These are phyloP conservation scores for Leptopilina drosophilae DNA, from an alignment of 2,888 invertebrate genomes.

Conservation along the genomic window DNA sequence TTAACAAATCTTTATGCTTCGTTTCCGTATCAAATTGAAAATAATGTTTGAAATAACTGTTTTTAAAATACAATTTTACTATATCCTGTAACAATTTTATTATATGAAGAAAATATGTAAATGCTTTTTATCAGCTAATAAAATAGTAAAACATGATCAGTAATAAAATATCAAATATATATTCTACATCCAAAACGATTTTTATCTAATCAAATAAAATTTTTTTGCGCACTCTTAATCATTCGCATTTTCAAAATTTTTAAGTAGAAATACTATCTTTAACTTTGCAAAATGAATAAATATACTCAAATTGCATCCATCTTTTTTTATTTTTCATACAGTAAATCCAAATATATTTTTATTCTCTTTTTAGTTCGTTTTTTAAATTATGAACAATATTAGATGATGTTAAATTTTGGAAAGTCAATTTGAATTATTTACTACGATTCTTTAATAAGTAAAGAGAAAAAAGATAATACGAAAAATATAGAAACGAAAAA, in stretches of 20 bases:
- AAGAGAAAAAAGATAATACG: not conserved
- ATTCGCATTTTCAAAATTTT: not conserved
- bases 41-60: not conserved
- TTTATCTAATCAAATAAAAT: not conserved
- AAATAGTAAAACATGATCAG: not conserved
- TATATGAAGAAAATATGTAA: constrained; percentile 1
- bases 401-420: not conserved
- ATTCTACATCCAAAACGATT: not conserved
- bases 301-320: no score
- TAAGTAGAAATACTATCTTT: no score
- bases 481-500: not conserved
- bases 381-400: not conserved
- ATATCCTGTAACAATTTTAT: not conserved
- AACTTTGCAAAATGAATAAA: no score
- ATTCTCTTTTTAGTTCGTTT: no score
- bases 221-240: not conserved
- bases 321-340: no score
- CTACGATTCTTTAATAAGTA: not conserved
- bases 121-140: not conserved
- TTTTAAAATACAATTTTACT: not conserved
- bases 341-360: no score
- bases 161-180: not conserved
- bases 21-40: not conserved
- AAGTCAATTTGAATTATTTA: not conserved
- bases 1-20: not conserved